These are phyloP conservation scores for Lypha dubia DNA, from an alignment of 2,888 invertebrate species.

Conservation along the genomic window DNA sequence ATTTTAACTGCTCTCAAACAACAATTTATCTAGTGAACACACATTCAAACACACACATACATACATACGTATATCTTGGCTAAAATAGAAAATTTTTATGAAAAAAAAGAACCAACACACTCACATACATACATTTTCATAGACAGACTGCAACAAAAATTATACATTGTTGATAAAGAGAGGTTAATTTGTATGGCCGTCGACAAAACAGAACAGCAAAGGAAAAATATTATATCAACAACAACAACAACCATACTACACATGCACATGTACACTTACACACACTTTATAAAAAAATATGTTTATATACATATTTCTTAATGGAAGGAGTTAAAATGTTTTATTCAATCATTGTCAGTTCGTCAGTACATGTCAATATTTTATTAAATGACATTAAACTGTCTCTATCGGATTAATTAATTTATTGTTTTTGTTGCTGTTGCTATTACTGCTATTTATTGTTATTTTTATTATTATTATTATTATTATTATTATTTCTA, in stretches of 20 bases:
- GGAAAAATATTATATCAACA: slow-evolving; percentile 15
- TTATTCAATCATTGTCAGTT: slow-evolving; percentile 78
- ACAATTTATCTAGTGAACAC: slow-evolving; percentile 27
- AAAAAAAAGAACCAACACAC: neutral
- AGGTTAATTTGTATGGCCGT: slow-evolving; percentile 61
- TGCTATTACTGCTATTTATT: slow-evolving; percentile 59
- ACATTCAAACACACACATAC: slow-evolving; percentile 19
- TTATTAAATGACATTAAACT: slow-evolving; percentile 83
- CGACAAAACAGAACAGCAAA: slow-evolving; percentile 17
- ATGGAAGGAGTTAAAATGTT: slow-evolving; percentile 69
- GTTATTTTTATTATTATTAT: slow-evolving; percentile 61
- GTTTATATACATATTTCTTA: too few relatives aligned
- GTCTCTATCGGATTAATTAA: slow-evolving; percentile 83
- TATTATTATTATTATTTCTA: slow-evolving; percentile 28
- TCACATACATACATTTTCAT: neutral
- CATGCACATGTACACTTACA: neutral
- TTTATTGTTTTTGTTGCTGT: slow-evolving; percentile 81
- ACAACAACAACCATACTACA: neutral
- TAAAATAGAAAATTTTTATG: slow-evolving; percentile 27
- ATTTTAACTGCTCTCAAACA: slow-evolving; percentile 80
- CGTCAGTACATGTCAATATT: slow-evolving; percentile 82
- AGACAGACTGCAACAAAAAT: slow-evolving; percentile 15
- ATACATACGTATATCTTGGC: neutral
- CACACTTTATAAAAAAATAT: neutral
- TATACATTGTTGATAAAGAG: slow-evolving; percentile 48